Evolutionary conservation across 92 coral and sea anemone genomes (phyloP).

Genomic region (Paragorgia papillata): DNA sequence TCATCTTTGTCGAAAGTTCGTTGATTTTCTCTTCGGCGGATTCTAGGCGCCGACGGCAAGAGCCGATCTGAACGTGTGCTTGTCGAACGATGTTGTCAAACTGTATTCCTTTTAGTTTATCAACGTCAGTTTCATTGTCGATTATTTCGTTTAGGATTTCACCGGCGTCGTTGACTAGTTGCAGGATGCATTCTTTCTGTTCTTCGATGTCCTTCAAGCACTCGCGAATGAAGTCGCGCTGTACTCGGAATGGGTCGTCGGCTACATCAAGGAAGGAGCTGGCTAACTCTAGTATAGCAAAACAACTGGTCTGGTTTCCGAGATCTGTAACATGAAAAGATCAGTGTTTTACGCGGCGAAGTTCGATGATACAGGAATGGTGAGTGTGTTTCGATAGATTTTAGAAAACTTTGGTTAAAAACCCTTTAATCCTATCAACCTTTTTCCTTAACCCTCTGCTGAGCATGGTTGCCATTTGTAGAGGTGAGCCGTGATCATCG

Average conservation of each 20-base stretch:
- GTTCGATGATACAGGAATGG: no score
- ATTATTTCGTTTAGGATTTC: constrained; percentile 7
- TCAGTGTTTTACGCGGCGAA: no score
- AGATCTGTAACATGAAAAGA: constrained; percentile 17
- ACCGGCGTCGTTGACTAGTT: background rate
- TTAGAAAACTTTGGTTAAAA: no score
- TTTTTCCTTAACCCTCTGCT: no score
- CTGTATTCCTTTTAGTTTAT: constrained; percentile 21
- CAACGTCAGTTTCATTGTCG: constrained; percentile 9
- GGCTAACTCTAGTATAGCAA: constrained; percentile 14
- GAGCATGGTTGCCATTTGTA: no score
- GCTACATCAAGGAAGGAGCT: constrained; percentile 9
- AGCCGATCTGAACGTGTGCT: background rate
- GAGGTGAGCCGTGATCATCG: no score
- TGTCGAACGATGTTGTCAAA: constrained; percentile 24
- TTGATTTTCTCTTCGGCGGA: constrained; percentile 7
- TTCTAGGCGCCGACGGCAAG: constrained; percentile 12
- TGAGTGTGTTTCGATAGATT: no score
- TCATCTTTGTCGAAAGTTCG: constrained; percentile 13
- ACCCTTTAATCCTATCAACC: no score
- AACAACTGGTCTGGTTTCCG: constrained; percentile 23
- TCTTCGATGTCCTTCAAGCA: background rate
- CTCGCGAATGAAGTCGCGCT: constrained; percentile 24
- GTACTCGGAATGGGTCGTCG: constrained; percentile 5
- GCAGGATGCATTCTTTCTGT: constrained; percentile 15